These are phyloP conservation scores for Acanthoscelides obtectus DNA, from an alignment of 2,888 invertebrate species.

Conservation along the genomic window DNA sequence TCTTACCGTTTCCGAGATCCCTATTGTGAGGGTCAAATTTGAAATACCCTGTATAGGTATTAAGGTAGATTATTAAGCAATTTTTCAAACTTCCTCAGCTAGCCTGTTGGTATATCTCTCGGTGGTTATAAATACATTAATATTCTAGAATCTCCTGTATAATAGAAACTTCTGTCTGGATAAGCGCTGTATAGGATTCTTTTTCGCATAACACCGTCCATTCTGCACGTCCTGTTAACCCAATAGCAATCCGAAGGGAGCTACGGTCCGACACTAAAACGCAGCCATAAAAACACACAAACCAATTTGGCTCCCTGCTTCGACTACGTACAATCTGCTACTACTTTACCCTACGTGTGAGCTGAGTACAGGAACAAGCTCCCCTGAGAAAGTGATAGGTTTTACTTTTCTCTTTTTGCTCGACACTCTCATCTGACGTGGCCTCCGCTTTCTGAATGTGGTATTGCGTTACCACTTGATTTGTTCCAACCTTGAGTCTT, in stretches of 20 bases:
- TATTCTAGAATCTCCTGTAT: no score
- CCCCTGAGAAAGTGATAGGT: not conserved
- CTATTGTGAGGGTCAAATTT: no score
- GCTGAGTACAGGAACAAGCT: constrained; percentile 2
- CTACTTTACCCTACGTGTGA: constrained; percentile 25
- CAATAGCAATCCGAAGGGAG: constrained; percentile 48
- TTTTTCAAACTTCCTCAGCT: no score
- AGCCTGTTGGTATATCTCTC: no score
- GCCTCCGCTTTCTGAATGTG: not conserved
- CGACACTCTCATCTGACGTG: not conserved
- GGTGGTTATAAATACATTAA: no score
- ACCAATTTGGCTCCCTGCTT: constrained; percentile 44
- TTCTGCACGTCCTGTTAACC: constrained; percentile 45
- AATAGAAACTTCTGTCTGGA: no score
- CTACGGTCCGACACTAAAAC: constrained; percentile 49
- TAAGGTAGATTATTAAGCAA: no score
- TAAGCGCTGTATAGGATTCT: constrained; percentile 7
- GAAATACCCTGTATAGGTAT: no score
- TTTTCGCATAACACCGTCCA: constrained; percentile 37
- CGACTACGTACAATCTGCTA: constrained; percentile 43
- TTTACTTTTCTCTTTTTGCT: not conserved
- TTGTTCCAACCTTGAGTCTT: no score
- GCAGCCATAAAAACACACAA: constrained; percentile 51
- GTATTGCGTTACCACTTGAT: not conserved
- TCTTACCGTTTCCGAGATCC: no score